A percentile compares a stretch with the other conserved stretches of the same genome.
Conservation (phyloP, 1,140 invertebrate genomes). For the Chlorops oryzae region DNA sequence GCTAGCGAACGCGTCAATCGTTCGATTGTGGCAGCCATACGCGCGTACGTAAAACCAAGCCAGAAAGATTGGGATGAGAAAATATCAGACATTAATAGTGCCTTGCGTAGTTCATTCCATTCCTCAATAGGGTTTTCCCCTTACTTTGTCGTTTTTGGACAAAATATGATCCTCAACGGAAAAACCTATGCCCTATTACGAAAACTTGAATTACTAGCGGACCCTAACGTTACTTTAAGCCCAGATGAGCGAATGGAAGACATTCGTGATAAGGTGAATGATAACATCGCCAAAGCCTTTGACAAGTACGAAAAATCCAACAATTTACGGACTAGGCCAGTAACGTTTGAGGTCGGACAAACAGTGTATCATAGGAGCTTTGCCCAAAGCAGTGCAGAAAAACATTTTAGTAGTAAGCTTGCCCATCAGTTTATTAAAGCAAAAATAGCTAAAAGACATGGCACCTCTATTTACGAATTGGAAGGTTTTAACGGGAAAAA, state of each 20-base stretch:
- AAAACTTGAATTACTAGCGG: not conserved
- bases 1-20: constrained; percentile 4
- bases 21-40: constrained; percentile 5
- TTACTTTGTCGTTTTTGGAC: not conserved
- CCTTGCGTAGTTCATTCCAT: constrained; percentile 1
- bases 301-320: not conserved
- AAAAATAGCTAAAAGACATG: not conserved
- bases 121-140: not conserved
- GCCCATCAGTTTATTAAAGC: constrained; percentile 7
- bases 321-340: constrained; percentile 1
- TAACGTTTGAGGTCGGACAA: constrained; percentile 7
- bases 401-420: constrained; percentile 4
- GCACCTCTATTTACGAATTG: constrained; percentile 1
- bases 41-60: constrained; percentile 1
- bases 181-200: not conserved
- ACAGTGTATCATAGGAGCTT: constrained; percentile 3
- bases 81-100: not conserved
- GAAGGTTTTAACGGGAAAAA: constrained; percentile 7
- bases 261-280: not conserved
- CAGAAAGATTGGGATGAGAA: constrained; percentile 11
- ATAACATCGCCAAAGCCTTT: not conserved
- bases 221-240: not conserved
- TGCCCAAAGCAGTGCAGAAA: not conserved
- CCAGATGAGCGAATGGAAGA: not conserved
- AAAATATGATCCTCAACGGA: not conserved